Conservation (phyloP, 2,113 vertebrate species). For the Galbula dea region DNA sequence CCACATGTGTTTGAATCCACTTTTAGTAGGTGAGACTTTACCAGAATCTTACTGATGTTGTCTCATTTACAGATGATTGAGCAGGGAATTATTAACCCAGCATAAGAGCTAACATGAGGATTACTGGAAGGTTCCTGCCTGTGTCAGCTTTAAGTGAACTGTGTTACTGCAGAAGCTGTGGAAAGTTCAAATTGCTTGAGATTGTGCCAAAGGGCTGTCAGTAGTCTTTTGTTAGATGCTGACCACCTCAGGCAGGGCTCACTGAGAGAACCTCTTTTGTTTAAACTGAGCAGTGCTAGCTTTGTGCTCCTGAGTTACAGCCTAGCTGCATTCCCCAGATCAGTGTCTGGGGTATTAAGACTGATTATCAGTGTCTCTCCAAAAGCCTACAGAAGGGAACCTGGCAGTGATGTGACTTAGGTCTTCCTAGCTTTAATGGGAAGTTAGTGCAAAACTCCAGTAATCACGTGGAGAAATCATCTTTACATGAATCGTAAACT, state of each 20-base stretch:
- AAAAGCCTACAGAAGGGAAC: neutral
- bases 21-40: neutral
- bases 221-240: slow-evolving; percentile 53
- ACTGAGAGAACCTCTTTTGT: slow-evolving; percentile 45
- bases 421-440: neutral
- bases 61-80: slow-evolving; percentile 17
- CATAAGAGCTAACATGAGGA: slow-evolving; percentile 52
- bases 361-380: neutral
- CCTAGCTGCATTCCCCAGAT: neutral
- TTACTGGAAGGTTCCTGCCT: slow-evolving; percentile 60
- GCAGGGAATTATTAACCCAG: slow-evolving; percentile 57
- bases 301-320: neutral
- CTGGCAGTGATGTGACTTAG: neutral
- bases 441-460: neutral
- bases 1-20: neutral
- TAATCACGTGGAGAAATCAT: neutral
- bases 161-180: slow-evolving; percentile 26
- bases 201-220: slow-evolving; percentile 48
- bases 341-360: neutral
- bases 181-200: slow-evolving; percentile 60
- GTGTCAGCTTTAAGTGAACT: slow-evolving; percentile 58
- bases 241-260: slow-evolving; percentile 46
- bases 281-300: slow-evolving; percentile 10
- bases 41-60: neutral
- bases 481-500: neutral